Conservation (phyloP, 2,888 invertebrate genomes). For the Ypsolopha scabrella region DNA sequence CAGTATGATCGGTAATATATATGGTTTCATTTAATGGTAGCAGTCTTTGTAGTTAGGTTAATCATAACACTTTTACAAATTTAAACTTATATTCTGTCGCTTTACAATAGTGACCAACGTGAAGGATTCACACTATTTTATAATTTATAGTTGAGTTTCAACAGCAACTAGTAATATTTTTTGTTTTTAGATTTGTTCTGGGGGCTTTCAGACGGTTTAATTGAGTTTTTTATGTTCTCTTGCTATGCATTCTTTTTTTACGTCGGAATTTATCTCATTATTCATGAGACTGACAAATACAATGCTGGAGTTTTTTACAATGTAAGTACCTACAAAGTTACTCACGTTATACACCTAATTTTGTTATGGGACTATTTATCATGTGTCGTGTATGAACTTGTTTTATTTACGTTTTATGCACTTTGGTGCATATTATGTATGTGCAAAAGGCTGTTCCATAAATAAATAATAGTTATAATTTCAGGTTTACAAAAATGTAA, state of each 20-base stretch:
- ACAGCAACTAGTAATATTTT: no score
- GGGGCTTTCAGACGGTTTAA: conserved; percentile 76
- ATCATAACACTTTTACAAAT: no score
- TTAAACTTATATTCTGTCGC: no score
- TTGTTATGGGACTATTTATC: background rate
- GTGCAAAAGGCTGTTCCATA: conserved; percentile 26
- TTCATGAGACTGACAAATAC: conserved; percentile 70
- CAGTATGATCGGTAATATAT: no score
- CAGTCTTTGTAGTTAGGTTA: no score
- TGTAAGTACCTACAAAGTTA: conserved; percentile 47
- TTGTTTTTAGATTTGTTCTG: conserved; percentile 67
- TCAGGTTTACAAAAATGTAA: no score
- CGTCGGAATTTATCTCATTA: conserved; percentile 80
- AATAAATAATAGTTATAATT: no score
- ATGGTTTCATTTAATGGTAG: no score
- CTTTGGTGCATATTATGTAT: conserved; percentile 85
- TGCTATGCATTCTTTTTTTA: conserved; percentile 86
- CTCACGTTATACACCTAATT: background rate
- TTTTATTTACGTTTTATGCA: conserved; percentile 61
- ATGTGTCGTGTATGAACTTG: background rate
- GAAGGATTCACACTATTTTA: no score
- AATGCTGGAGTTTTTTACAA: conserved; percentile 78
- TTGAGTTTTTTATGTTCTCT: conserved; percentile 83
- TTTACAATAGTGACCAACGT: no score
- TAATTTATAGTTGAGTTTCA: no score